Conservation (phyloP, 2,888 invertebrate species). For the Nipponacmea schrenckii region DNA sequence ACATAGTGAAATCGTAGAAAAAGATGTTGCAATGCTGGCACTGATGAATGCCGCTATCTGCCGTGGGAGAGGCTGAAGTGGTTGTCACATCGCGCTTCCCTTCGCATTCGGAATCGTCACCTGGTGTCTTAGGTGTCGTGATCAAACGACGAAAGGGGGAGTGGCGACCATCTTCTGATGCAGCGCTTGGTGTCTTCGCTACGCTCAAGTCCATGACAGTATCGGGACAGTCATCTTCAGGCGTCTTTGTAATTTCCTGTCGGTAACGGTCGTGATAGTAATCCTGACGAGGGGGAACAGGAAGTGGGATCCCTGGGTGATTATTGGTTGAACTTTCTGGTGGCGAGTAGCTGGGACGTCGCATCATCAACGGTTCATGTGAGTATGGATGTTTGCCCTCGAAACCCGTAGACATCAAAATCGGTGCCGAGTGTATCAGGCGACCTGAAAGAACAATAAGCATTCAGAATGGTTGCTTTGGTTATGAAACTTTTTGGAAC, state of each 20-base stretch:
- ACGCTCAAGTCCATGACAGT: slow-evolving; percentile 58
- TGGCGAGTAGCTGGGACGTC: background rate
- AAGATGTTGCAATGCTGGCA: slow-evolving; percentile 60
- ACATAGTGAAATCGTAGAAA: slow-evolving; percentile 62
- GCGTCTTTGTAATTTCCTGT: background rate
- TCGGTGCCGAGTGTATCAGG: slow-evolving; percentile 18
- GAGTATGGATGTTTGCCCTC: slow-evolving; percentile 24
- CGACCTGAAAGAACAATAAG: slow-evolving; percentile 2
- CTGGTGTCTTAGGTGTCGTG: slow-evolving; percentile 42
- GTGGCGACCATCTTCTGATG: slow-evolving; percentile 45
- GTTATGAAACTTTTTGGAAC: too few relatives aligned
- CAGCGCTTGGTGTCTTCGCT: slow-evolving; percentile 51
- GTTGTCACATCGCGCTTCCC: slow-evolving; percentile 56
- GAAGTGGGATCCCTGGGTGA: slow-evolving; percentile 23
- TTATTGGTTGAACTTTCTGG: slow-evolving; percentile 22
- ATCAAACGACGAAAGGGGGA: slow-evolving; percentile 19
- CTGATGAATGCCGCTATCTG: slow-evolving; percentile 57
- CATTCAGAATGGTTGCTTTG: too few relatives aligned
- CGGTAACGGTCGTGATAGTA: background rate
- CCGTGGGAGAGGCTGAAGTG: slow-evolving; percentile 51
- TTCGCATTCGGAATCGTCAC: slow-evolving; percentile 53
- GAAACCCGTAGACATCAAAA: slow-evolving; percentile 18
- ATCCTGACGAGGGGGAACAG: slow-evolving; percentile 10
- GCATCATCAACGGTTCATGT: slow-evolving; percentile 27
- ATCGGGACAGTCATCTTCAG: slow-evolving; percentile 24